Evolutionary conservation across 1,140 invertebrate genomes (phyloP), one percentile per base, ranked within the genome.

Genomic region (Lepidurus apus): DNA sequence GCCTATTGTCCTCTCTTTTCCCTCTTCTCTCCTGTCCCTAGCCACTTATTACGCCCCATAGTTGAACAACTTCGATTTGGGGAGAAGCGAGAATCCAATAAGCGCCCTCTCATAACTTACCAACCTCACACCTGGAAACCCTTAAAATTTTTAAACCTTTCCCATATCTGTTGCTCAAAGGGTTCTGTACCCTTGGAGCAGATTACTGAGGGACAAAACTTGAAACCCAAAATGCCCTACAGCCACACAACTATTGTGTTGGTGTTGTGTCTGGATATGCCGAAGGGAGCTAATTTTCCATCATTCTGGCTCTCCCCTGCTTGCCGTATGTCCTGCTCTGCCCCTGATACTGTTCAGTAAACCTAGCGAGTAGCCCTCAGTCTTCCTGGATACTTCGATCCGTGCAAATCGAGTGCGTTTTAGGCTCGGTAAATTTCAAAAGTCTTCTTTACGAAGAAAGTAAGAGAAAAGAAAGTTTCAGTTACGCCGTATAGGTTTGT

Each of bases 391-490:
- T 65, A 65, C 53, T 21, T 65, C 21, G 53, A 21, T n/a, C 53
- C 53, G 53, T 65, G 53, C 53, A 65, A 65, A n/a, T 21, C 53
- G 53, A 65, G 53, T 65, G 53, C 34, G 1, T 65, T 65, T 7
- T 65, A 65, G 17, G 53, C 53, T 65, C 53, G 53, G 34, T 34
- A 65, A 65, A 13, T 21, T n/a, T 65, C 53, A 6, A 21, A 4
- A 65, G 21, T 21, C 21, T 1, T 7, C 17, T 65, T 8, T 21
- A 21, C 21, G 17, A 21, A 17, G 17, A 13, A 65, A 65, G 53
- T 65, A 65, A 65, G 53, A 65, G 17, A 65, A 65, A 65, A 21
- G 53, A 65, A 65, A 65, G 53, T 65, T 47, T 21, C 53, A 65
- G 21, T n/a, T 65, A 65, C 21, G 21, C 6, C 6, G 17, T 65